phyloP scores from a whole-genome alignment of 2,888 invertebrate genomes.

The Amiota mariae region DNA sequence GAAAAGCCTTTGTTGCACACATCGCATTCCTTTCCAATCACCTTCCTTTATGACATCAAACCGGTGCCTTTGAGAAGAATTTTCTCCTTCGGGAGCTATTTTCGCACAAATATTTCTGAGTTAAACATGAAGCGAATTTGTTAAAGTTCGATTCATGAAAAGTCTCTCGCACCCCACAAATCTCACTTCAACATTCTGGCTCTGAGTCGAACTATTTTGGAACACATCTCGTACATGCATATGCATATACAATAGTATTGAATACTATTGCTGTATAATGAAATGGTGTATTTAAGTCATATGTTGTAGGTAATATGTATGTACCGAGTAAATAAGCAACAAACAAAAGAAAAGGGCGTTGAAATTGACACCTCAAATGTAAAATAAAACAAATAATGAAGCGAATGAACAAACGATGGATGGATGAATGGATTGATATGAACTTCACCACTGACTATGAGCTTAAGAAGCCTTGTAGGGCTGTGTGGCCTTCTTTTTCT shows the following conservation, averaged over 20 bases:
- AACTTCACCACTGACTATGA: too few species aligned
- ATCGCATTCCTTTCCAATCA: too few species aligned
- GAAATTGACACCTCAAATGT: conserved; percentile 72
- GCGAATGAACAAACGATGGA: conserved; percentile 55
- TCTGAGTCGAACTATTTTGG: too few species aligned
- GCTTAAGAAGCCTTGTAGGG: conserved; percentile 40
- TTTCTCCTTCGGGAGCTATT: too few species aligned
- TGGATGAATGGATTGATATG: neutral
- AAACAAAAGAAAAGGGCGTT: conserved; percentile 68
- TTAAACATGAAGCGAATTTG: too few species aligned
- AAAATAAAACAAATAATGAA: conserved; percentile 51
- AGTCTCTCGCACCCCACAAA: too few species aligned
- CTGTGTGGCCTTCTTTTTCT: conserved; percentile 4
- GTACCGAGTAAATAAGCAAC: neutral
- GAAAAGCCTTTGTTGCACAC: too few species aligned
- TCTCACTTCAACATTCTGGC: too few species aligned
- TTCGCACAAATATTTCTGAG: too few species aligned
- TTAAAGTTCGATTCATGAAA: too few species aligned
- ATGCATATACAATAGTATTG: neutral
- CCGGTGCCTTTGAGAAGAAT: too few species aligned
- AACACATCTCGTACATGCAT: neutral
- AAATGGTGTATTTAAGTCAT: neutral
- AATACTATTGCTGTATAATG: neutral
- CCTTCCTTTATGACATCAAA: too few species aligned
- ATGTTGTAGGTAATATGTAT: neutral